Base-by-base conservation (phyloP, 2,888 invertebrate species). In the Parnassius apollo region DNA sequence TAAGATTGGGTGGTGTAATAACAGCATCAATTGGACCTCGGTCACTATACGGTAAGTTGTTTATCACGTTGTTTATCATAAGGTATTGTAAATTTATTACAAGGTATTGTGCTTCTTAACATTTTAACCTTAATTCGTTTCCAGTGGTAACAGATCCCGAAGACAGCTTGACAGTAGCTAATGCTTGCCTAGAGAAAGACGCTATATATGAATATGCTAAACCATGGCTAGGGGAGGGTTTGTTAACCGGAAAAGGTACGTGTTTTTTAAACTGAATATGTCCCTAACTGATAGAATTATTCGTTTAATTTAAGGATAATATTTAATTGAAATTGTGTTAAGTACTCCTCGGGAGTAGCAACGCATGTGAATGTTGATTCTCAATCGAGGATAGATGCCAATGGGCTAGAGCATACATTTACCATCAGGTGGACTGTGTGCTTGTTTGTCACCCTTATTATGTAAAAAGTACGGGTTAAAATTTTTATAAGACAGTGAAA, bases 131-230 rank as follows among this genome's bases (percentile, higher is more conserved):
- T 11, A 44, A 44, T 11, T 49, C 49, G 3, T 25, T 67, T 69
- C 22, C 65, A 69, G 69, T 66, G 9, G 44, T 69, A 18, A 62
- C 68, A 9, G 66, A 69, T 44, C 69, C 69, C 8, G 66, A 66
- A 7, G 65, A 67, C 45, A 59, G 62, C 35, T n/a, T 54, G 9
- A 61, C 61, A 18, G 66, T 68, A 12, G 49, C 65, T 1, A 67
- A 65, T 46, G 46, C 58, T 9, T 68, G 66, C 57, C 13, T 62
- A 9, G n/a, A 50, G n/a, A 58, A 58, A 22, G 22, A 58, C 18
- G 18, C 25, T 25, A 51, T 58, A 11, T 58, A 58, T n/a, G 8
- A 22, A 2, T 51, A 44, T n/a, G 58, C 51, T 11, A 58, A 51
- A n/a, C 22, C 50, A 11, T 67, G 65, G 44, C 52, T 66, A 2